phyloP scores from a whole-genome alignment of 64 coral and sea anemone genomes.

The Cladopsammia gracilis region DNA sequence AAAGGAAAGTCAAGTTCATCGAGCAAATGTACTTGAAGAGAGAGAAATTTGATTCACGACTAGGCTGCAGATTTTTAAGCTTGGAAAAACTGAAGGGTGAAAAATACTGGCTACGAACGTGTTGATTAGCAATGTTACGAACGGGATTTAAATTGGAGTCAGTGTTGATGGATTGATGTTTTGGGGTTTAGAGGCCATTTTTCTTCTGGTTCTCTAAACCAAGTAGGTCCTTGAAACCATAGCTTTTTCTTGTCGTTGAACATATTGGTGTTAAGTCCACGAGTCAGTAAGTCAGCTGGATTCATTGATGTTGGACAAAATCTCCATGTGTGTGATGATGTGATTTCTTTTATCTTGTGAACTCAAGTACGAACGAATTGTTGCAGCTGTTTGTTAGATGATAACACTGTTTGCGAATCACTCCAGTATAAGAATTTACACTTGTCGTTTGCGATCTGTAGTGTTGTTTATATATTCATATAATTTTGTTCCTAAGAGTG shows the following conservation, averaged over 20 bases:
- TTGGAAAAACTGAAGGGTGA: no score
- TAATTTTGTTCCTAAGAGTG: slow-evolving; percentile 55
- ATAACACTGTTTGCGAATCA: slow-evolving; percentile 59
- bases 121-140: no score
- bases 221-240: slow-evolving; percentile 51
- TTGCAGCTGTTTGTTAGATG: not conserved
- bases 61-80: no score
- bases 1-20: slow-evolving; percentile 13
- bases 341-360: slow-evolving; percentile 5
- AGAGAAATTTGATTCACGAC: no score
- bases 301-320: slow-evolving; percentile 38
- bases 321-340: slow-evolving; percentile 48
- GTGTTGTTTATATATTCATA: slow-evolving; percentile 40
- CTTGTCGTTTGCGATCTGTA: not conserved
- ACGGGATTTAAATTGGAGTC: no score
- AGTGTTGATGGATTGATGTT: not conserved
- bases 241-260: slow-evolving; percentile 34
- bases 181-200: not conserved
- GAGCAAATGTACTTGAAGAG: not conserved
- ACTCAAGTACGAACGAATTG: slow-evolving; percentile 1
- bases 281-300: slow-evolving; percentile 62
- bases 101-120: no score
- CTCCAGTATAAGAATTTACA: slow-evolving; percentile 18
- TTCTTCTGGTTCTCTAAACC: slow-evolving; percentile 29
- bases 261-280: slow-evolving; percentile 23